phyloP scores from a whole-genome alignment of 2,797 vertebrate genomes.

The Hoplostethus mediterraneus region DNA sequence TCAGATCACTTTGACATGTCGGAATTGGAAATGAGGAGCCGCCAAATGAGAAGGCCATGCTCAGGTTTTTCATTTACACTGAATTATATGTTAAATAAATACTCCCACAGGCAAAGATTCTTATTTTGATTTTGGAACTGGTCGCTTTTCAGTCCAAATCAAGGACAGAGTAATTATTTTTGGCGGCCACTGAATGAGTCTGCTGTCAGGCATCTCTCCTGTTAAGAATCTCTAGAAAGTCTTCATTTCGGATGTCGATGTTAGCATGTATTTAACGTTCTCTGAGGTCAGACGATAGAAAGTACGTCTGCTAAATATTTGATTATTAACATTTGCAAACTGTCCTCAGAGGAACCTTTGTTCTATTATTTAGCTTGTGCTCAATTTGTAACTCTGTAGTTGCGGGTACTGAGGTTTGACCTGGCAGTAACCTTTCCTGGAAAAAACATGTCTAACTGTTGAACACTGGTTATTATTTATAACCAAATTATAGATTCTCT shows the following conservation, averaged over 20 bases:
- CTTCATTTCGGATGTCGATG: background rate
- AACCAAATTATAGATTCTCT: constrained; percentile 34
- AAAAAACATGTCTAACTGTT: constrained; percentile 23
- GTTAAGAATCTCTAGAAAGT: background rate
- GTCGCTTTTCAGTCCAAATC: background rate
- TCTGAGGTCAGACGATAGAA: constrained; percentile 8
- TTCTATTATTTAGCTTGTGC: constrained; percentile 43
- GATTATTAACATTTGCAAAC: constrained; percentile 17
- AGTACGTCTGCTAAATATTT: constrained; percentile 47
- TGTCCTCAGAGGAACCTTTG: background rate
- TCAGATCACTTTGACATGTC: too few relatives aligned
- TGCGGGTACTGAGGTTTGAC: constrained; percentile 17
- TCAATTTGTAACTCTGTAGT: background rate
- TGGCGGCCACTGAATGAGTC: background rate
- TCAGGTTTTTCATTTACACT: too few relatives aligned
- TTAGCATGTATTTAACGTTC: constrained; percentile 4
- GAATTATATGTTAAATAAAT: too few relatives aligned
- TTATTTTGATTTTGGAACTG: background rate
- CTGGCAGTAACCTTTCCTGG: constrained; percentile 26
- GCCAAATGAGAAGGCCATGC: too few relatives aligned
- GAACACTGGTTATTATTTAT: constrained; percentile 26
- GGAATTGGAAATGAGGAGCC: too few relatives aligned
- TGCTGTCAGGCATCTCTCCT: background rate
- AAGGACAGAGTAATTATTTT: background rate
- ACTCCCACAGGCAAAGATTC: too few relatives aligned